Evolutionary conservation across 35 echinoderm and acorn worm species (phyloP).

Genomic region (Heliocidaris erythrogramma): DNA sequence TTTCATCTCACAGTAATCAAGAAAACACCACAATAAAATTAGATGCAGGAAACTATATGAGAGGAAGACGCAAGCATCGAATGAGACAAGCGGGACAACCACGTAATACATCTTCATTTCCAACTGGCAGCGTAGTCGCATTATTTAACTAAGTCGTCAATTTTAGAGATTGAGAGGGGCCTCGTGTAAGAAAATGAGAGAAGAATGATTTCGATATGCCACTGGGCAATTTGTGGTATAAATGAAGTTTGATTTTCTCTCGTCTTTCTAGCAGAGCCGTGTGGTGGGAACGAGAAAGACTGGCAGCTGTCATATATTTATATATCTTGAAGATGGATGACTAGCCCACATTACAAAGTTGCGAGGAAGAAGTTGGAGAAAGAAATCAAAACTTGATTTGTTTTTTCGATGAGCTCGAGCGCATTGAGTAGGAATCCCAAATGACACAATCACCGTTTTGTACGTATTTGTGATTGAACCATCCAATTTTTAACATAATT

Average conservation of each 20-base stretch:
- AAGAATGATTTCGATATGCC: slow-evolving; percentile 2
- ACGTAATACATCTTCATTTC: background rate
- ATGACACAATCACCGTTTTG: background rate
- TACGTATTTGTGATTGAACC: background rate
- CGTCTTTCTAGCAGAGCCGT: background rate
- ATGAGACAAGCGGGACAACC: background rate
- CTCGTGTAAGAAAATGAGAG: background rate
- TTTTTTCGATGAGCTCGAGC: background rate
- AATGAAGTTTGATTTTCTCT: slow-evolving; percentile 4
- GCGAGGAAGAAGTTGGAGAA: background rate
- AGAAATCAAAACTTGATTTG: background rate
- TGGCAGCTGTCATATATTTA: background rate
- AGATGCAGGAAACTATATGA: background rate
- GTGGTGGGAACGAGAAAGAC: background rate
- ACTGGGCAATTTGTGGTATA: background rate
- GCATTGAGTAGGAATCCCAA: background rate
- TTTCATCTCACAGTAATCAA: background rate
- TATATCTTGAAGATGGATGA: background rate
- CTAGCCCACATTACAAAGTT: background rate
- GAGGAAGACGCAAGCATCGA: background rate
- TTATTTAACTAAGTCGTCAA: slow-evolving; percentile 13
- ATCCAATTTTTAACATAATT: background rate
- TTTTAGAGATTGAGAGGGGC: background rate
- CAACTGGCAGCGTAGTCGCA: background rate
- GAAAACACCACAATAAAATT: background rate